Evolutionary conservation across 92 coral and sea anemone species (phyloP).

Genomic region (Nematostella vectensis): DNA sequence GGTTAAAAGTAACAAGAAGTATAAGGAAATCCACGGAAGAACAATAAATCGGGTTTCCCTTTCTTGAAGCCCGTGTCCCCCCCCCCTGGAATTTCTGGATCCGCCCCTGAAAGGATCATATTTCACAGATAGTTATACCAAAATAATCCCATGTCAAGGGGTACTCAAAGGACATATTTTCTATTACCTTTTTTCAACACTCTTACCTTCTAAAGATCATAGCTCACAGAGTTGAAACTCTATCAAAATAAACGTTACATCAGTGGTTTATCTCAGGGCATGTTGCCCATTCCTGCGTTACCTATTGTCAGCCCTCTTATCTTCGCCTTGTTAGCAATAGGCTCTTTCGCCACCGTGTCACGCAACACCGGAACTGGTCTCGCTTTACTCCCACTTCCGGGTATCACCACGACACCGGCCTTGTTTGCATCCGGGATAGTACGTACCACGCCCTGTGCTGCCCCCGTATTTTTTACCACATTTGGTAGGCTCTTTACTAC

Average conservation of each 20-base stretch:
- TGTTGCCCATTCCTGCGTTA: conserved; percentile 75
- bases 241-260: no score
- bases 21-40: background rate
- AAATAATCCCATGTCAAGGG: no score
- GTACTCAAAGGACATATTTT: no score
- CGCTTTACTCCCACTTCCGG: conserved; percentile 3
- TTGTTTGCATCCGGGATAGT: background rate
- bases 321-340: conserved; percentile 7
- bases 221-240: no score
- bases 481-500: background rate
- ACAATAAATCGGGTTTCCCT: no score
- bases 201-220: no score
- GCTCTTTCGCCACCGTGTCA: conserved; percentile 9
- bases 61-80: background rate
- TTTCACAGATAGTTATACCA: no score
- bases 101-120: no score
- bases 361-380: conserved; percentile 31
- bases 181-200: no score
- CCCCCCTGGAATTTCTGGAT: background rate
- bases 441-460: background rate
- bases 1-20: no score
- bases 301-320: conserved; percentile 62
- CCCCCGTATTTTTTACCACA: background rate
- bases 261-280: no score
- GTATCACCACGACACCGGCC: background rate